Evolutionary conservation across 2,113 vertebrate genomes (phyloP).

Genomic region (Bos indicus): DNA sequence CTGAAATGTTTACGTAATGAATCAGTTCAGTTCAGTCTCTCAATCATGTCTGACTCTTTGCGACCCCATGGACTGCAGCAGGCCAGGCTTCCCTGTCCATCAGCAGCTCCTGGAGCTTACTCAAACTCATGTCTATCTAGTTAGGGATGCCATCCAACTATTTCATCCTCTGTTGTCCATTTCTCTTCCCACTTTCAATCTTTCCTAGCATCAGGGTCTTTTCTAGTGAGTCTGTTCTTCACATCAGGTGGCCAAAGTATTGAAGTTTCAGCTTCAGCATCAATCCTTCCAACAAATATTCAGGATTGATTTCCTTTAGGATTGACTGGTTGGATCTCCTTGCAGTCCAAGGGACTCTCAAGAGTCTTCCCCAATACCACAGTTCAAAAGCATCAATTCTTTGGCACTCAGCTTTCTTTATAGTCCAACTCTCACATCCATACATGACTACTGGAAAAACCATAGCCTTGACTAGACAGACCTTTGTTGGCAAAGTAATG

Average conservation of each 20-base stretch:
- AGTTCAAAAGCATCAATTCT: neutral
- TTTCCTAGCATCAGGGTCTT: neutral
- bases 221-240: neutral
- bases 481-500: neutral
- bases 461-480: neutral
- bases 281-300: neutral
- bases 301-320: neutral
- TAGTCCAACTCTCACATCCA: neutral
- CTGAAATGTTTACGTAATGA: constrained; percentile 3
- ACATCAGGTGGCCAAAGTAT: neutral
- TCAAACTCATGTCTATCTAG: neutral
- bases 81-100: neutral
- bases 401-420: neutral
- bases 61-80: neutral
- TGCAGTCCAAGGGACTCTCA: neutral
- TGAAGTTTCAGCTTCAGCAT: neutral
- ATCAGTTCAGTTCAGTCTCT: neutral
- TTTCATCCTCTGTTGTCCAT: neutral
- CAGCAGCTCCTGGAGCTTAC: neutral
- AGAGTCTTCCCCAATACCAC: neutral
- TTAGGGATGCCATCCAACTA: neutral
- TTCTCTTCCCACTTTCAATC: neutral
- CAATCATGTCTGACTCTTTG: neutral
- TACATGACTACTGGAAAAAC: neutral
- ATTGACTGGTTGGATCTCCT: neutral